Evolutionary conservation across 2,797 vertebrate species (phyloP).

Genomic region (Oreonectes daqikongensis): DNA sequence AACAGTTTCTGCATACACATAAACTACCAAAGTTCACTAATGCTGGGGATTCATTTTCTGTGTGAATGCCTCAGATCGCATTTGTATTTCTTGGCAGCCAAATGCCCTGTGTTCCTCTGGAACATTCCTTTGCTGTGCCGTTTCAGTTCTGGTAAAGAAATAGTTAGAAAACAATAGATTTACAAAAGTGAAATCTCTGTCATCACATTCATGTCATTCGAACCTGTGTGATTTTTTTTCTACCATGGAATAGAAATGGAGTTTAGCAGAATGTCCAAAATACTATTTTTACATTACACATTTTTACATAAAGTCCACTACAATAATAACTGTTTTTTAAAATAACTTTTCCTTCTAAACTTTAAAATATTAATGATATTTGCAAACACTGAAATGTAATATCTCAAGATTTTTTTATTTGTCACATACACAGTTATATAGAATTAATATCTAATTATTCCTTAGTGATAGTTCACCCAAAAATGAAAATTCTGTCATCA

Average conservation of each 20-base stretch:
- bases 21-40: background rate
- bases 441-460: too few species aligned
- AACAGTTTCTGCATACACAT: background rate
- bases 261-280: background rate
- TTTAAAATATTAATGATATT: too few species aligned
- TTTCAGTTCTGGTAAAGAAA: slow-evolving; percentile 52
- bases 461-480: too few species aligned
- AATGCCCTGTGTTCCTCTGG: slow-evolving; percentile 57
- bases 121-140: slow-evolving; percentile 57
- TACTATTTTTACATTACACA: too few species aligned
- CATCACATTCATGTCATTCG: background rate
- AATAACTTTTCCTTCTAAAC: too few species aligned
- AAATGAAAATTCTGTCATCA: too few species aligned
- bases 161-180: slow-evolving; percentile 2
- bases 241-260: background rate
- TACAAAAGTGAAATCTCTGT: background rate
- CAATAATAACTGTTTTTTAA: too few species aligned
- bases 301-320: too few species aligned
- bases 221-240: background rate
- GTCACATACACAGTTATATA: too few species aligned
- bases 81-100: slow-evolving; percentile 74
- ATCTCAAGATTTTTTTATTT: too few species aligned
- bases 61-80: slow-evolving; percentile 58
- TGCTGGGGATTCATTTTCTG: slow-evolving; percentile 8
- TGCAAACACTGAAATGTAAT: too few species aligned